Base-by-base conservation (phyloP, 2,797 vertebrate genomes). In the Chrysocyon brachyurus region DNA sequence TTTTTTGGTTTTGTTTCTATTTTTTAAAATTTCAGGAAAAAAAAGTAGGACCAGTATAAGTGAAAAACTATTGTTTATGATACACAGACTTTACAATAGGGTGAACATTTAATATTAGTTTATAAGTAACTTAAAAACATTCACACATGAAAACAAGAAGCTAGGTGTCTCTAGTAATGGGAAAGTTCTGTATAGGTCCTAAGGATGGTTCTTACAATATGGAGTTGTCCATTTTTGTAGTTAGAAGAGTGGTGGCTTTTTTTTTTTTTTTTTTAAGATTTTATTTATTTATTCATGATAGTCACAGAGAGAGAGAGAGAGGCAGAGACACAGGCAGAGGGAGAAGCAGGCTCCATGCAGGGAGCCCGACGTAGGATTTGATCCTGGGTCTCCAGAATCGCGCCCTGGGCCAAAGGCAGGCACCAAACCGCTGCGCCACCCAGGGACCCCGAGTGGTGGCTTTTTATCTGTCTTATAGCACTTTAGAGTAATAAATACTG, bases 61-160 rank as follows among this genome's bases (percentile, higher is more conserved):
- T 87, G 52, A 86, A 97, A 94, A 87, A 49, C 12, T 33, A 28
- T 87, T 92, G 17, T 78, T 94, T 31, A 15, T 88, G 33, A 6
- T 75, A 61, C 61, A 40, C 11, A 78, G 7, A 78, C 14, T 73
- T 92, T 52, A 66, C 26, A 85, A 16, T 64, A 87, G 26, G 83
- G 31, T 61, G 57, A 75, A 56, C n/a, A 31, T 94, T 5, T 82
- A 16, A 57, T 57, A 90, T 92, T 88, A 81, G 66, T 83, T 75
- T 73, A 2, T 77, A 82, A 81, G 78, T 95, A 68, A 81, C 19
- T 36, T 12, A 84, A 77, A 94, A 52, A 68, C 9, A 52, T 68
- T 57, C 36, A 54, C 56, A 95, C 82, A 31, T 64, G 36, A 77
- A 57, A 75, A 54, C 2, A 33, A 77, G 46, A 12, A 77, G 21